phyloP scores from a whole-genome alignment of 2,113 vertebrate species.

The Athene cunicularia region DNA sequence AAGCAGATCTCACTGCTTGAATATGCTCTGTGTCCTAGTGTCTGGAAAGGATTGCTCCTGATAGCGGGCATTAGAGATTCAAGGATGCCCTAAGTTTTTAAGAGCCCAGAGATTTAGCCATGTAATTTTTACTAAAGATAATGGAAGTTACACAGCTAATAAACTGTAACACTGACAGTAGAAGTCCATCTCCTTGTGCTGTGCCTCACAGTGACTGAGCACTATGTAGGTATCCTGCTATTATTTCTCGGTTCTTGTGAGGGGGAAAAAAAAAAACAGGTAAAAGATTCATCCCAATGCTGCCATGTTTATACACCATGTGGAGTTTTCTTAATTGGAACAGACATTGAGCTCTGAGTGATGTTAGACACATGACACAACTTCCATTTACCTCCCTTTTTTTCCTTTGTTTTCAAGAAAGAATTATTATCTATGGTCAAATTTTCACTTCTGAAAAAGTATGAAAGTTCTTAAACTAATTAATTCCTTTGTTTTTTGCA shows the following conservation, averaged over 20 bases:
- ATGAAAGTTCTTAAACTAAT: neutral
- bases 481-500: neutral
- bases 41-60: neutral
- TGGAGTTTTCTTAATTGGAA: conserved; percentile 34
- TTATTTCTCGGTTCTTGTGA: neutral
- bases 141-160: neutral
- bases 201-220: neutral
- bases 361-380: neutral
- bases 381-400: neutral
- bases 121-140: neutral
- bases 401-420: neutral
- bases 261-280: neutral
- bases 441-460: conserved; percentile 8
- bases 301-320: conserved; percentile 14
- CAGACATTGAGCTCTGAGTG: neutral
- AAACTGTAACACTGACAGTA: neutral
- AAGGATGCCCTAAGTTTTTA: neutral
- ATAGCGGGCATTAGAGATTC: neutral
- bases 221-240: neutral
- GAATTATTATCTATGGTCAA: neutral
- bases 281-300: neutral
- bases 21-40: neutral
- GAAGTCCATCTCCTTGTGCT: neutral
- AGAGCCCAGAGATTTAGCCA: neutral
- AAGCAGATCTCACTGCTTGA: neutral